Percentiles rank a stretch among this genome's conserved stretches.
phyloP scores from a whole-genome alignment of 1,140 invertebrate genomes.

The Drosophila paulistorum region DNA sequence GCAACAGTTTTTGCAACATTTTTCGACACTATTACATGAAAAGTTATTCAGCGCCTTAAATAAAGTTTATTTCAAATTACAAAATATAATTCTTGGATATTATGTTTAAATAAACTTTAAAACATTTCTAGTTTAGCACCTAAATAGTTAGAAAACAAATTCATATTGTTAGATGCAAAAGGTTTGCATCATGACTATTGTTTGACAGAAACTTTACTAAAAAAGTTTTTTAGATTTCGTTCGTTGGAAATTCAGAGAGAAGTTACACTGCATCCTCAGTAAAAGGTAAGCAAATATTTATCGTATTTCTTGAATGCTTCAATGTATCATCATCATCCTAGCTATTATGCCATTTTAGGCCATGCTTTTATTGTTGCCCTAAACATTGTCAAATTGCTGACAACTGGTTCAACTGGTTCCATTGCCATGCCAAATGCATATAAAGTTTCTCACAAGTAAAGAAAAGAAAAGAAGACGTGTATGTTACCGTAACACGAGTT shows the following conservation, averaged over 20 bases:
- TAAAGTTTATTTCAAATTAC: too few relatives aligned
- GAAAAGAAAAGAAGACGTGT: neutral
- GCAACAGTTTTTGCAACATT: conserved; percentile 32
- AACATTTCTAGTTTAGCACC: too few relatives aligned
- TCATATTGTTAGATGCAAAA: conserved; percentile 1
- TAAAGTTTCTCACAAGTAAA: neutral
- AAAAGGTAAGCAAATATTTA: conserved; percentile 4
- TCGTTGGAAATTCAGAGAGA: neutral
- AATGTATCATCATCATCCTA: neutral
- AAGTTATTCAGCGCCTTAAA: neutral
- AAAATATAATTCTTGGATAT: too few relatives aligned
- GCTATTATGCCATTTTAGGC: neutral
- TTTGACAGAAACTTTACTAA: neutral
- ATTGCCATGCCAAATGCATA: conserved; percentile 9
- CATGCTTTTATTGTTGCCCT: neutral
- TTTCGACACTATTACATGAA: neutral
- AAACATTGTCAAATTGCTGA: neutral
- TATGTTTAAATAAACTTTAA: neutral
- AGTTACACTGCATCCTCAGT: neutral
- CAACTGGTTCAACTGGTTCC: neutral
- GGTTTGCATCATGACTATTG: neutral
- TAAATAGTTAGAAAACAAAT: conserved; percentile 1
- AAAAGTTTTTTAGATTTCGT: neutral
- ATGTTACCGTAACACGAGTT: conserved; percentile 4
- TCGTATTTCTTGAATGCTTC: neutral